Percentiles rank a stretch among this genome's conserved stretches.
Evolutionary conservation across 2,797 vertebrate species (phyloP).

Genomic region (Oreochromis mossambicus): DNA sequence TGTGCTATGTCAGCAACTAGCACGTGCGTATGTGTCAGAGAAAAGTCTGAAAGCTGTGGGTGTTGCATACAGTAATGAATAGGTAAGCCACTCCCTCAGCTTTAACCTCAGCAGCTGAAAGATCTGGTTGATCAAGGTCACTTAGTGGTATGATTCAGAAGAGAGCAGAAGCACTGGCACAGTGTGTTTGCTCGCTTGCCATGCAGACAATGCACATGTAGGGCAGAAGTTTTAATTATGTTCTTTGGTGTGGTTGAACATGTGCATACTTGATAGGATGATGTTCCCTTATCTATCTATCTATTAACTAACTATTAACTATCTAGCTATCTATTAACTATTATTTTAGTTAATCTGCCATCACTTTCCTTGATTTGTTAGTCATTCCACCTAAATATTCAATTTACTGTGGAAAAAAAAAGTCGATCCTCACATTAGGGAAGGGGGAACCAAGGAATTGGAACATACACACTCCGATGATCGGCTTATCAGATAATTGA

Average conservation of each 20-base stretch:
- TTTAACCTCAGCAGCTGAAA: constrained; percentile 11
- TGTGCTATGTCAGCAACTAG: background rate
- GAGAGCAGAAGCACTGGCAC: background rate
- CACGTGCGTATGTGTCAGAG: constrained; percentile 33
- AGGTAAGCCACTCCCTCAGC: constrained; percentile 27
- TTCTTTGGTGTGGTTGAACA: background rate
- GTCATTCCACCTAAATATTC: background rate
- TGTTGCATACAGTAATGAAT: constrained; percentile 4
- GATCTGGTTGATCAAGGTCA: constrained; percentile 51
- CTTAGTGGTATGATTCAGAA: background rate
- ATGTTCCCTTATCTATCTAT: background rate
- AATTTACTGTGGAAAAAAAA: background rate
- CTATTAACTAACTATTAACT: background rate
- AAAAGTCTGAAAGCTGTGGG: constrained; percentile 34
- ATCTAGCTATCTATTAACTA: background rate
- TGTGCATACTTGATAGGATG: background rate
- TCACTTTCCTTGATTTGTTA: background rate
- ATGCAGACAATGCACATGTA: background rate
- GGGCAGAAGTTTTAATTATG: background rate
- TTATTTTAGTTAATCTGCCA: background rate
- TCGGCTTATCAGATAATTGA: background rate
- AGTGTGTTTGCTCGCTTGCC: background rate
- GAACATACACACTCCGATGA: background rate
- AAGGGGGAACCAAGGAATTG: background rate
- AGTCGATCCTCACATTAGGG: background rate